Conservation (phyloP, 2,113 vertebrate species). For the Cettia cetti region DNA sequence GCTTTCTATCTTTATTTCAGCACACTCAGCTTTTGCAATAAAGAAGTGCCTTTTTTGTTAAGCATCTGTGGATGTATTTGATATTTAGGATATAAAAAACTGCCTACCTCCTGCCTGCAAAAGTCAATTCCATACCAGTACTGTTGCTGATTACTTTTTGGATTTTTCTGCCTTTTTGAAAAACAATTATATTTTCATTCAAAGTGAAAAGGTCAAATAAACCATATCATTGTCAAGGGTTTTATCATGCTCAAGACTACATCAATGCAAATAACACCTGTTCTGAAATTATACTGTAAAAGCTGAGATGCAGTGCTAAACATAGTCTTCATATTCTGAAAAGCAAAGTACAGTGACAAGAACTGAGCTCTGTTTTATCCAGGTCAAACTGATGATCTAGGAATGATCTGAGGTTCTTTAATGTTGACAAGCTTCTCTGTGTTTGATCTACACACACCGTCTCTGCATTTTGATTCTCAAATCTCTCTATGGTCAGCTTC, state of each 20-base stretch:
- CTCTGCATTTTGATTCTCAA: not conserved
- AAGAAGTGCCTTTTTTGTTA: conserved; percentile 49
- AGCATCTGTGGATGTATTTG: conserved; percentile 51
- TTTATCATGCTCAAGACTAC: not conserved
- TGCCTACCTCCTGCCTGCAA: not conserved
- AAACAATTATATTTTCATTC: not conserved
- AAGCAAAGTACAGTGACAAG: not conserved
- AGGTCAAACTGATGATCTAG: not conserved
- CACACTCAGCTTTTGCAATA: conserved; percentile 56
- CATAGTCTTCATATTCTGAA: not conserved
- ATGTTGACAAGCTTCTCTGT: not conserved
- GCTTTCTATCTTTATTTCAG: conserved; percentile 59
- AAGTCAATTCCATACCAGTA: not conserved
- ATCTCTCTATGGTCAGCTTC: not conserved
- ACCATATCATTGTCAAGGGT: not conserved
- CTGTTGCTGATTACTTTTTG: conserved; percentile 14
- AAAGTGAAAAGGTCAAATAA: conserved; percentile 19
- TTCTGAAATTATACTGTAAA: not conserved
- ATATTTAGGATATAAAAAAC: conserved; percentile 36
- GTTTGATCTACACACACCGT: not conserved
- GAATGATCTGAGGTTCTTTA: not conserved
- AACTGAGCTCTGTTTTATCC: not conserved
- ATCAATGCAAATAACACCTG: not conserved
- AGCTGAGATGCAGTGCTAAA: not conserved
- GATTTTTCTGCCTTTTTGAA: not conserved